Conservation (phyloP, 2,888 invertebrate species). For the Dynastes hyllus region DNA sequence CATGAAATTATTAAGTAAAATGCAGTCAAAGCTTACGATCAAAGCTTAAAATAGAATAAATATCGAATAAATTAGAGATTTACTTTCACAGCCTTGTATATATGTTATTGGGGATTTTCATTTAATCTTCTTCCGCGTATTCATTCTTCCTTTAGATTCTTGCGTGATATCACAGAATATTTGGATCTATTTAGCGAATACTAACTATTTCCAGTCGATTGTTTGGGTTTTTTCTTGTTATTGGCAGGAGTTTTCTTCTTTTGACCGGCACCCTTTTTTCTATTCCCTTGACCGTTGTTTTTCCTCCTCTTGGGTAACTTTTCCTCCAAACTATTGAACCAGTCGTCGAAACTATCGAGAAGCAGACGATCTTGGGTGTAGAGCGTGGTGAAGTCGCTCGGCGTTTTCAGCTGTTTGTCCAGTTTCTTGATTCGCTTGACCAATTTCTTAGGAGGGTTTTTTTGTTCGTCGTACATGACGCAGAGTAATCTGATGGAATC, state of each 20-base stretch:
- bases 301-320: background rate
- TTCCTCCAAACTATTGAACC: background rate
- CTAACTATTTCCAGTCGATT: conserved; percentile 22
- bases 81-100: conserved; percentile 32
- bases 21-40: conserved; percentile 6
- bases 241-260: conserved; percentile 17
- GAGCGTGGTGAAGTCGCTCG: conserved; percentile 23
- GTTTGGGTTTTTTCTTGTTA: conserved; percentile 27
- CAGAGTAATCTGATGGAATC: conserved; percentile 73
- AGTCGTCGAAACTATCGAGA: background rate
- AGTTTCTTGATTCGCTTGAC: background rate
- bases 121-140: background rate
- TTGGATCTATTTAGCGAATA: conserved; percentile 21
- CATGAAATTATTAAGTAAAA: conserved; percentile 10
- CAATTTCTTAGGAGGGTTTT: conserved; percentile 59
- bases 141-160: background rate
- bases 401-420: conserved; percentile 21
- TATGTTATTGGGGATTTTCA: background rate
- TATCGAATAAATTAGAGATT: conserved; percentile 39
- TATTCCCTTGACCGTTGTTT: background rate
- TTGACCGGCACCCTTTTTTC: background rate
- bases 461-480: conserved; percentile 75
- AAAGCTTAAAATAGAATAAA: conserved; percentile 33
- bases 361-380: conserved; percentile 1
- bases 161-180: conserved; percentile 43